Evolutionary conservation across 1,140 invertebrate genomes (phyloP), one percentile per base, ranked within the genome.

Genomic region (Vanessa atalanta): DNA sequence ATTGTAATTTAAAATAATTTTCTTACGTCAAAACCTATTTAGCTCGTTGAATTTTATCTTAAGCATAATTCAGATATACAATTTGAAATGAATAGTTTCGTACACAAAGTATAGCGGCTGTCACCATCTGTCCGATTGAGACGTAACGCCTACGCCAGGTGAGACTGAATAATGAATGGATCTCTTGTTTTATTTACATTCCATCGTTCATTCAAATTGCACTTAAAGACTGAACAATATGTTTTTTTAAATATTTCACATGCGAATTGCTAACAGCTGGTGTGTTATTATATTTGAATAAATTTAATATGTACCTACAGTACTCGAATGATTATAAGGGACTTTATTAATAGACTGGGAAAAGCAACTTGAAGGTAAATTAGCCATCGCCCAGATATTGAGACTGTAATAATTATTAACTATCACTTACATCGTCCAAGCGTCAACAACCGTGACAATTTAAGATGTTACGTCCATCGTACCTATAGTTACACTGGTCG

Each of bases 161-260:
- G 57, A 61, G 31, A 61, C 14, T 8, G 57, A 20, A 57, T 61
- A 37, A 61, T 61, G 57, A 61, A 61, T 61, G 57, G 14, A 15
- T 23, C 57, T 61, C 57, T 61, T 61, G 57, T 61, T 61, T 37
- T 61, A 61, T 61, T 61, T 61, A 61, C 57, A 61, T 61, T 61
- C 57, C 26, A 31, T 37, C 57, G 31, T 61, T 61, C 57, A 61
- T 61, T 61, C 57, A 61, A 61, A 57, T 57, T 23, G 53, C 14
- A 20, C 50, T 53, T 53, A 12, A 57, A 61, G 57, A 61, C 57
- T 12, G 14, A 61, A 61, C 31, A 26, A 61, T 61, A 43, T 12
- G 31, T 61, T 57, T 57, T 57, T 57, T 57, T 7, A 20, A 16
- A 57, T 57, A 16, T 3, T 57, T 57, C 53, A 57, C 53, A 57